Base-by-base conservation (phyloP, 2,888 invertebrate genomes). In the Nemoura dubitans region DNA sequence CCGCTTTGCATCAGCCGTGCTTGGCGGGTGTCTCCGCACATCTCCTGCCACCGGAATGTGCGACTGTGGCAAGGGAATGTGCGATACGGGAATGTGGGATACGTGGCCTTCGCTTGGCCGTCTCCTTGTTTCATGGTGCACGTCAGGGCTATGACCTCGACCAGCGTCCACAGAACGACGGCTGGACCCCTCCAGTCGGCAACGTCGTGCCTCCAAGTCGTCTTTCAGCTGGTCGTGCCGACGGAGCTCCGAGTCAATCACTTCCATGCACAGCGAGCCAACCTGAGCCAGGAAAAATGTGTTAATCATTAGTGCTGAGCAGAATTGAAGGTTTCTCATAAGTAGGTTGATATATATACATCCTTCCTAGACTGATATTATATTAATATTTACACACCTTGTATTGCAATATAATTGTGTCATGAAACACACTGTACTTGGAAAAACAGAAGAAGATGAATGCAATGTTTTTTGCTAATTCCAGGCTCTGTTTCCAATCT, bases 401-500 rank as follows among this genome's bases (percentile, higher is more conserved):
- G 91, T 98, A 98, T 91, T 98, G 98, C 85, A 98, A 94, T 88
- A 99, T 96, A 78, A 98, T 96, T 59, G 59, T 16, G 85, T 96
- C 95, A 92, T 99, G 99, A 92, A 99, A 99, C 90, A 97, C 96
- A 90, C 96, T 96, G 91, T 98, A 99, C 77, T 97, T 97, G 16
- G 99, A 99, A 91, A 99, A 98, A 91, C 98, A 99, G 91, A 98
- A 98, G 92, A 99, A 99, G 90, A 98, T 97, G 91, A 98, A 98
- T 89, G 98, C 96, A 90, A 99, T 97, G 92, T 98, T 98, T 89
- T 98, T 98, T 89, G 98, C 98, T 87, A 99, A 92, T 91, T 99
- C 98, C 90, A 98, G 96, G 91, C 97, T 99, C 91, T 97, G 95
- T 92, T 97, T 97, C 97, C 98, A 99, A 92, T 99, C 99, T 93